phyloP scores from a whole-genome alignment of 2,797 vertebrate genomes.

The Sebastes itinus region DNA sequence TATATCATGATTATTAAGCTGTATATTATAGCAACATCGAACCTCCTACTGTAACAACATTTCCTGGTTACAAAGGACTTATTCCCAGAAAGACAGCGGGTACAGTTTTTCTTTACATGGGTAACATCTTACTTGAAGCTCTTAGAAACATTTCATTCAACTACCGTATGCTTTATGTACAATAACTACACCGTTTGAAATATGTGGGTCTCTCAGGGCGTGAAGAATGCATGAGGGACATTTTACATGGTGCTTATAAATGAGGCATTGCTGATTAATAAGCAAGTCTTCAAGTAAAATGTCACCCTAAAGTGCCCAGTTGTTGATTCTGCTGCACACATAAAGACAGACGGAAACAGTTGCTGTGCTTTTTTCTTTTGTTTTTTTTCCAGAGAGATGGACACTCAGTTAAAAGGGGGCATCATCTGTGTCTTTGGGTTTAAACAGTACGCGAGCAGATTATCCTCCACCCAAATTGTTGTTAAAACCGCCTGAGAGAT shows the following conservation, averaged over 20 bases:
- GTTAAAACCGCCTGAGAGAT: conserved; percentile 66
- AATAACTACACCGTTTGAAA: conserved; percentile 46
- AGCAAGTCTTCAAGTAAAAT: conserved; percentile 71
- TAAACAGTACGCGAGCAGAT: conserved; percentile 60
- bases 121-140: conserved; percentile 75
- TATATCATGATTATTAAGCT: conserved; percentile 63
- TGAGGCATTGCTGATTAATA: conserved; percentile 50
- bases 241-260: conserved; percentile 54
- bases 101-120: conserved; percentile 55
- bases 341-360: conserved; percentile 50
- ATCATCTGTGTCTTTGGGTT: conserved; percentile 66
- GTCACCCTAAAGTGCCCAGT: conserved; percentile 73
- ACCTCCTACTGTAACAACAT: conserved; percentile 60
- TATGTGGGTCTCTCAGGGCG: background rate
- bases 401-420: conserved; percentile 48
- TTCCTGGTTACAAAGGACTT: conserved; percentile 60
- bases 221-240: conserved; percentile 37
- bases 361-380: conserved; percentile 67
- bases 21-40: conserved; percentile 70
- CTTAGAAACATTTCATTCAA: conserved; percentile 40
- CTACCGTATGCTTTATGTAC: conserved; percentile 63
- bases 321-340: conserved; percentile 70
- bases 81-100: conserved; percentile 49
- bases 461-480: conserved; percentile 45
- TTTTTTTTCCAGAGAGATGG: conserved; percentile 31